Evolutionary conservation across 2,888 invertebrate species (phyloP).

Genomic region (Drosophila dives): DNA sequence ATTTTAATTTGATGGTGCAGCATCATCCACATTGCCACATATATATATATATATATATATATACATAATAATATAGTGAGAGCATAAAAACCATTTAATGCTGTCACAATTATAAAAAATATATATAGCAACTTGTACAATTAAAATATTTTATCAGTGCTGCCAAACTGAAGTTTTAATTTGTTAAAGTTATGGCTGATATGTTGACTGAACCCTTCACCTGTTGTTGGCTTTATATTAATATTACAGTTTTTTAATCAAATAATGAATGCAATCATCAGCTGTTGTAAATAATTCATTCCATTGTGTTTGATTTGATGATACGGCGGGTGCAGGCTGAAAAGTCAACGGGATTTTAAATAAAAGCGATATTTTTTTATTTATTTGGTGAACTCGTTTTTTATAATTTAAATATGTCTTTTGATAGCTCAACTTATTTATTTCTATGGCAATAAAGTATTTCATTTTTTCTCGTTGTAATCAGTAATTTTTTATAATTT

Average conservation of each 20-base stretch:
- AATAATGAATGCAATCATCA: constrained; percentile 13
- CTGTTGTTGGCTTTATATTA: neutral
- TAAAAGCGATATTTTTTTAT: neutral
- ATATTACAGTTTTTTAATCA: constrained; percentile 4
- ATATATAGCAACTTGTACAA: constrained; percentile 27
- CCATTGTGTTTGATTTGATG: neutral
- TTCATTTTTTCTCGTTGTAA: neutral
- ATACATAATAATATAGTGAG: constrained; percentile 20
- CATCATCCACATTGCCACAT: constrained; percentile 2
- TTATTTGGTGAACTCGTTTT: neutral
- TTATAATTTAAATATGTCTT: neutral
- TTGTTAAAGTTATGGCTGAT: constrained; percentile 3
- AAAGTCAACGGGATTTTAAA: neutral
- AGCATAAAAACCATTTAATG: constrained; percentile 40
- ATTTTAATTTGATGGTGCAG: constrained; percentile 30
- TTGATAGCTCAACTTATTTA: neutral
- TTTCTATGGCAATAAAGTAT: neutral
- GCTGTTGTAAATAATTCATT: constrained; percentile 2
- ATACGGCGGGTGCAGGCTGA: neutral
- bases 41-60: too few relatives aligned
- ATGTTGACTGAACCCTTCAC: constrained; percentile 12
- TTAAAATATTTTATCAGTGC: constrained; percentile 31
- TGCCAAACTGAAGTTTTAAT: constrained; percentile 9
- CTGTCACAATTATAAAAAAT: constrained; percentile 21
- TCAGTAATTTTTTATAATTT: neutral